phyloP scores from a whole-genome alignment of 2,888 invertebrate species.

The Drosophila koepferae region DNA sequence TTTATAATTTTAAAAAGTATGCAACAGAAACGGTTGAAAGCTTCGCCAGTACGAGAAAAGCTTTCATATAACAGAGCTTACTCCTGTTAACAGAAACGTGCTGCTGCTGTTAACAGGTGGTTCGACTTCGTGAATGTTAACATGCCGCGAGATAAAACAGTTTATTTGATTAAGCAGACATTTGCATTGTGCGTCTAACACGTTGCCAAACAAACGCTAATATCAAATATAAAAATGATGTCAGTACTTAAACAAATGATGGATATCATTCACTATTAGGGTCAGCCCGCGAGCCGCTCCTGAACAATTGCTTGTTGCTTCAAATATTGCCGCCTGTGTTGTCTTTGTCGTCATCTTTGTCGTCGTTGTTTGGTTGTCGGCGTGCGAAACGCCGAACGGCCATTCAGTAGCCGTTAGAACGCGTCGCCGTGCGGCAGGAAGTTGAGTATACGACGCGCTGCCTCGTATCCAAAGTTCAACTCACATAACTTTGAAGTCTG shows the following conservation, averaged over 20 bases:
- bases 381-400: slow-evolving; percentile 57
- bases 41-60: slow-evolving; percentile 12
- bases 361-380: slow-evolving; percentile 48
- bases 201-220: slow-evolving; percentile 38
- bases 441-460: slow-evolving; percentile 76
- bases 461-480: slow-evolving; percentile 5
- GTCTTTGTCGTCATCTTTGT: slow-evolving; percentile 42
- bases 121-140: slow-evolving; percentile 28
- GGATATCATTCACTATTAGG: slow-evolving; percentile 23
- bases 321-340: slow-evolving; percentile 51
- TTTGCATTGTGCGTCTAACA: slow-evolving; percentile 66
- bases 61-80: slow-evolving; percentile 40
- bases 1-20: not conserved
- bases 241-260: slow-evolving; percentile 22
- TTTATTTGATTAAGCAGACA: slow-evolving; percentile 55
- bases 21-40: slow-evolving; percentile 1
- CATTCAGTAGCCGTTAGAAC: slow-evolving; percentile 78
- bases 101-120: slow-evolving; percentile 60
- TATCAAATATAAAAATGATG: slow-evolving; percentile 5
- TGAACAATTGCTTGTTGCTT: slow-evolving; percentile 73
- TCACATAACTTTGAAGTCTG: slow-evolving; percentile 24
- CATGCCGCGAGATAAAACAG: slow-evolving; percentile 46
- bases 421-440: slow-evolving; percentile 79
- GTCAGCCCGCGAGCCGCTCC: slow-evolving; percentile 48
- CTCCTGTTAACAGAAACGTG: slow-evolving; percentile 31